Base-by-base conservation (phyloP, 37 sponge, comb jelly and placozoan species). In the Halisarca cf. caerulea region DNA sequence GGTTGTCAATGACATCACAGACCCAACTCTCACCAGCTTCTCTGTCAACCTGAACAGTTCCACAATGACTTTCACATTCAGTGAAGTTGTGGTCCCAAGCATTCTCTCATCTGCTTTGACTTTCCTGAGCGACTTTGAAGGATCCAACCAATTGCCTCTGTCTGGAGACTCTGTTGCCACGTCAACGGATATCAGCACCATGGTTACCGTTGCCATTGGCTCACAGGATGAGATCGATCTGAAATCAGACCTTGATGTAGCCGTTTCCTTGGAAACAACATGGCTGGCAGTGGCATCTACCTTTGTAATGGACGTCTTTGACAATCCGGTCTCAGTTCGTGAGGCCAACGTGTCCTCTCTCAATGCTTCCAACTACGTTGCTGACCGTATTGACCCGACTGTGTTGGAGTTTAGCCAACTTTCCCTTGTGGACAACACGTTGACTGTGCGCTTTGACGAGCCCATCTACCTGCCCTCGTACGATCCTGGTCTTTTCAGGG, bases 361-460 rank as follows among this genome's bases (percentile, higher is more conserved):
- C 40, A 80, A 80, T 81, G 90, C 88, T 27, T 43, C 47, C 9
- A 42, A 43, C 0, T 95, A 85, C 75, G 60, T 58, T 38, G 30
- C 59, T 58, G 95, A 95, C 62, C 0, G 3, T 53, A 91, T 83
- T 7, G 30, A 57, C 23, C 95, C 95, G 42, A 78, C 40, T 39
- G 90, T 95, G 30, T 58, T 82, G 25, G 53, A 53, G 7, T 95
- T 95, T 41, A 57, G 66, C 28, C 41, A 75, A 58, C 83, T 91
- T 42, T 95, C 92, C 21, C 79, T 86, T 15, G 87, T 70, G 82
- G 74, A 84, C 38, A 89, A 89, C 62, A 78, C 84, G 0, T 78
- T 96, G 47, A 85, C 86, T 24, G 70, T 96, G 30, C 15, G 43
- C 24, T 96, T 94, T 85, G 86, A 89, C 37, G 97, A 96, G 58